Percentiles rank a stretch among this genome's conserved stretches.
Conservation (phyloP, 2,113 vertebrate genomes). For the Origma solitaria region DNA sequence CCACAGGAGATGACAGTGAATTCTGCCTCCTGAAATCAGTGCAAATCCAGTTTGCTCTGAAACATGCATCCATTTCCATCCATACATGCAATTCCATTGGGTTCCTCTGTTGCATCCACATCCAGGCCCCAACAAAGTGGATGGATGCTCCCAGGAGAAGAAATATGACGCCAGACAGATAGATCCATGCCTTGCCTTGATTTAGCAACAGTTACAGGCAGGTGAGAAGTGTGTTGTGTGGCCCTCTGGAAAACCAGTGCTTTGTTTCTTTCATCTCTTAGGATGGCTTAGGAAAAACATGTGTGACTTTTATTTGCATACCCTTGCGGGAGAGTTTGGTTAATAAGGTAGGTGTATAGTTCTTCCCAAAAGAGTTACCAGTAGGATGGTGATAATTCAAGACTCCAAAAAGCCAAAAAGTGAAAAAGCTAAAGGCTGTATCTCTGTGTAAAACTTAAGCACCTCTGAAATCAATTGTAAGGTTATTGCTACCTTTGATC, state of each 20-base stretch:
- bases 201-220: background rate
- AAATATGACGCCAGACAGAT: background rate
- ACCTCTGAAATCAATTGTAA: background rate
- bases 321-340: background rate
- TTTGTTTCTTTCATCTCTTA: background rate
- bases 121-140: background rate
- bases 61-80: background rate
- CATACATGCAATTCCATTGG: background rate
- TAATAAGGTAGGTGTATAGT: background rate
- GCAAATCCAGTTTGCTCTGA: background rate
- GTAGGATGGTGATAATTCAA: background rate
- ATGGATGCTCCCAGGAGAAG: background rate
- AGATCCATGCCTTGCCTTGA: background rate
- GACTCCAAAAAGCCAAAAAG: background rate
- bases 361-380: background rate
- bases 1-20: background rate
- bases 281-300: background rate
- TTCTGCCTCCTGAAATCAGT: background rate
- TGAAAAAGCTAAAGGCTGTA: background rate
- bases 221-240: background rate
- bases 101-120: background rate
- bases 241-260: background rate
- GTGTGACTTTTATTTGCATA: background rate
- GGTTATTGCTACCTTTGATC: background rate
- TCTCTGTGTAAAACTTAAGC: background rate